phyloP scores from a whole-genome alignment of 2,797 vertebrate genomes.

The Anolis apletophallus region DNA sequence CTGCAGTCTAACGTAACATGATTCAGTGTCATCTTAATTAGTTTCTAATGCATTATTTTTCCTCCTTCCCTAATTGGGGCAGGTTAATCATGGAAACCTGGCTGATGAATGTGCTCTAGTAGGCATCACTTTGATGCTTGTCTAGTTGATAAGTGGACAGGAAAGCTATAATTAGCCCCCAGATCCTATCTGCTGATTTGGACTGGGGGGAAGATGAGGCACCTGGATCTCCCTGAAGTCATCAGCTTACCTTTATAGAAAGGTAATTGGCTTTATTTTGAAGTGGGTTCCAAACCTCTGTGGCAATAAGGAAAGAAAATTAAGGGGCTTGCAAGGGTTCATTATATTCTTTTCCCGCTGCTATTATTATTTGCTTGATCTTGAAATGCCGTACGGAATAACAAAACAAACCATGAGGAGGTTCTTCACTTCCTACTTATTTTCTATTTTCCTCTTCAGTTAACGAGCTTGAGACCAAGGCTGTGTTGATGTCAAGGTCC shows the following conservation, averaged over 20 bases:
- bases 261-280: constrained; percentile 56
- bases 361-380: constrained; percentile 5
- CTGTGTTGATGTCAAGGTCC: neutral
- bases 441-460: neutral
- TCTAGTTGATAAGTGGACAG: constrained; percentile 75
- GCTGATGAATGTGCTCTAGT: constrained; percentile 61
- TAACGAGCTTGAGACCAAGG: neutral
- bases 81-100: constrained; percentile 68
- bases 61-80: constrained; percentile 61
- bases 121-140: constrained; percentile 62
- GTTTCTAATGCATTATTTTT: constrained; percentile 61
- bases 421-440: neutral
- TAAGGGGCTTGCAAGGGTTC: constrained; percentile 24
- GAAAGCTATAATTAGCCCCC: constrained; percentile 71
- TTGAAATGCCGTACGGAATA: neutral
- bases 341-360: neutral
- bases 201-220: constrained; percentile 52
- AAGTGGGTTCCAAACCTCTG: constrained; percentile 34
- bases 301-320: constrained; percentile 35
- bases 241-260: constrained; percentile 53
- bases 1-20: constrained; percentile 12
- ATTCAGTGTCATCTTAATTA: constrained; percentile 64
- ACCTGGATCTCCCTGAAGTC: constrained; percentile 46
- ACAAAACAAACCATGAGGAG: constrained; percentile 26
- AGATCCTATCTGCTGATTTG: constrained; percentile 67